These are phyloP conservation scores for Hydriomena furcata DNA, from an alignment of 2,888 invertebrate species.

Conservation along the genomic window DNA sequence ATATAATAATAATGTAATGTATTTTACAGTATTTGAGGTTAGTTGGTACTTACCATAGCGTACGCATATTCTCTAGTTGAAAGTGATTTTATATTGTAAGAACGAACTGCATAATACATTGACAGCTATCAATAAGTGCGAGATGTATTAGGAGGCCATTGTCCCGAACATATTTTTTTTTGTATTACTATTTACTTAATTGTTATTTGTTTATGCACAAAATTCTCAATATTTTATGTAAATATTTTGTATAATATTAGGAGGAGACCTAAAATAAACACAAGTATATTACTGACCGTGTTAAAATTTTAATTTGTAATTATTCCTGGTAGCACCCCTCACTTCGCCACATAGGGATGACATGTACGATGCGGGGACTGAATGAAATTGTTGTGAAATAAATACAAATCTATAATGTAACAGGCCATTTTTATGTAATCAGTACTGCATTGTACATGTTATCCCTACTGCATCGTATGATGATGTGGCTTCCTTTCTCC, in stretches of 20 bases:
- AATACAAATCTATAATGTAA: constrained; percentile 27
- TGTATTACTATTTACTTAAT: constrained; percentile 84
- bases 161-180: constrained; percentile 77
- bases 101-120: constrained; percentile 80
- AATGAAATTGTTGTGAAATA: constrained; percentile 25
- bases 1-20: constrained; percentile 81
- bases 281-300: constrained; percentile 84
- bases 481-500: constrained; percentile 67
- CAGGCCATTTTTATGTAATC: constrained; percentile 29
- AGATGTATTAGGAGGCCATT: constrained; percentile 76
- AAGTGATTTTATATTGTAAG: constrained; percentile 82
- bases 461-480: constrained; percentile 54
- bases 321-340: constrained; percentile 85
- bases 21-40: constrained; percentile 82
- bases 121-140: constrained; percentile 78
- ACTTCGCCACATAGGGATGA: constrained; percentile 82
- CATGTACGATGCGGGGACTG: constrained; percentile 65
- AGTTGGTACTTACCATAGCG: constrained; percentile 81
- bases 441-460: constrained; percentile 68
- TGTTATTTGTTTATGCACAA: constrained; percentile 85
- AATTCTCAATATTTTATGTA: constrained; percentile 84
- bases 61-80: constrained; percentile 81
- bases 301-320: constrained; percentile 83
- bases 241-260: constrained; percentile 85
- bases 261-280: constrained; percentile 83